Percentiles rank a stretch among this genome's conserved stretches.
These are phyloP conservation scores for Scatophagus argus DNA, from an alignment of 2,113 vertebrate species.

Conservation along the genomic window DNA sequence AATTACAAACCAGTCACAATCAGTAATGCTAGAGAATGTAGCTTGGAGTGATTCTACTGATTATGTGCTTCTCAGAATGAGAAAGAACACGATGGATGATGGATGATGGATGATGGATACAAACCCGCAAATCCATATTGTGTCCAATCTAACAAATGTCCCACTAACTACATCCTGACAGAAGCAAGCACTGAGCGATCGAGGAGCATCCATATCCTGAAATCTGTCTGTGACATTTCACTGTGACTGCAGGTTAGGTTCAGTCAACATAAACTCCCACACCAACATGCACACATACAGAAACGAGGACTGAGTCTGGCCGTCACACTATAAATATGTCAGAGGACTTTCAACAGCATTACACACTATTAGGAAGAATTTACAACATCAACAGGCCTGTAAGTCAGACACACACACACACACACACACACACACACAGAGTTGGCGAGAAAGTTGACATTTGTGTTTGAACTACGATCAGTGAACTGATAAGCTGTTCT, in stretches of 20 bases:
- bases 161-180: background rate
- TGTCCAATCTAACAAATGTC: background rate
- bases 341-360: slow-evolving; percentile 45
- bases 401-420: background rate
- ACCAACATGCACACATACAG: slow-evolving; percentile 8
- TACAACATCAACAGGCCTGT: slow-evolving; percentile 38
- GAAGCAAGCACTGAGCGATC: slow-evolving; percentile 7
- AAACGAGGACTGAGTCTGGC: slow-evolving; percentile 33
- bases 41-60: background rate
- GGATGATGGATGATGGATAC: background rate
- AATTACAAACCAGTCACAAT: background rate
- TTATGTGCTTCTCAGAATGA: slow-evolving; percentile 1
- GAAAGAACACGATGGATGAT: background rate
- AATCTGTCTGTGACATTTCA: slow-evolving; percentile 19
- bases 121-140: background rate
- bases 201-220: slow-evolving; percentile 14
- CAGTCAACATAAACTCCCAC: slow-evolving; percentile 46
- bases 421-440: background rate
- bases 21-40: background rate
- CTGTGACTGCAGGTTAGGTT: slow-evolving; percentile 10
- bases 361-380: slow-evolving; percentile 60
- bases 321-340: slow-evolving; percentile 52
- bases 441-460: background rate
- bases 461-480: slow-evolving; percentile 21
- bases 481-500: background rate